Evolutionary conservation across 2,113 vertebrate species (phyloP), one percentile per base, ranked within the genome.

Genomic region (Ameiurus melas): DNA sequence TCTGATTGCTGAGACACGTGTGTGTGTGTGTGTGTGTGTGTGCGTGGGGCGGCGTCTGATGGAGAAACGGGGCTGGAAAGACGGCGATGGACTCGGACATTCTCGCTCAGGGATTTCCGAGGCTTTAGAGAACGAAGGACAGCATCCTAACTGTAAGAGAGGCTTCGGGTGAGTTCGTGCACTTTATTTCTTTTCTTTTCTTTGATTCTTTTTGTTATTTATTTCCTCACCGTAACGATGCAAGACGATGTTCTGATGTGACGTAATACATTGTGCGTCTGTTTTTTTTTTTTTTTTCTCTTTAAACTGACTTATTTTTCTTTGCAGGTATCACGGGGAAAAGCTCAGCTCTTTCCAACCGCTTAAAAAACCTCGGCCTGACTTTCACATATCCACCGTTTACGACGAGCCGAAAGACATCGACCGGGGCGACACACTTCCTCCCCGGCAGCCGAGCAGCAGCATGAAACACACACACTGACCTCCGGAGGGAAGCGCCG

Each of bases 51-150:
- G 98, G 90, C 97, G 96, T 90, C 92, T 99, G 85, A 97, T 99
- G 97, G 97, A 99, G 93, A 96, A 92, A 87, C 98, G 99, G 79
- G 98, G 98, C 79, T 99, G 98, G 98, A 97, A 87, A 0, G 98
- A 99, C 0, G 98, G 98, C 17, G 94, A 95, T 78, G 97, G 98
- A 0, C 94, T 99, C 60, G 98, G 98, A 0, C 95, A 94, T 94
- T 96, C 92, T 89, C 96, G 94, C 85, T 86, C 90, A 0, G 98
- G 98, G 22, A 96, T 98, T 30, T 78, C 97, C 0, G 97, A 98
- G 80, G 98, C 98, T 4, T 93, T 99, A 88, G 97, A 97, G 43
- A 96, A 93, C 0, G 97, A 99, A 0, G 98, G 98, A 0, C 98
- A 99, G 93, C 94, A 98, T 93, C 98, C 98, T 30, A 95, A 94